Percentiles rank a stretch among this genome's conserved stretches.
Conservation (phyloP, 2,113 vertebrate genomes). For the Terrapene triunguis region DNA sequence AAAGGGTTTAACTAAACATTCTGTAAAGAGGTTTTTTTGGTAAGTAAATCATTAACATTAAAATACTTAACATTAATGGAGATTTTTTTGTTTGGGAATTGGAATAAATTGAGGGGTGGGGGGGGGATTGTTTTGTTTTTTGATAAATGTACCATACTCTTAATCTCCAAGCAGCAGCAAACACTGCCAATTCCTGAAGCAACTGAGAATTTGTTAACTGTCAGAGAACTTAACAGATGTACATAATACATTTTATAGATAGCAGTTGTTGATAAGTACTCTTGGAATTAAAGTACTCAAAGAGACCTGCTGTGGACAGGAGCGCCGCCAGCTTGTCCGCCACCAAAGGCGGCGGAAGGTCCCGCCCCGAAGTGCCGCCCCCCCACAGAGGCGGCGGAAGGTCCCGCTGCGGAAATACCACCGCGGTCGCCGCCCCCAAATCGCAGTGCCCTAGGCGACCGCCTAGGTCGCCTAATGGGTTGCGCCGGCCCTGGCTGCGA, state of each 20-base stretch:
- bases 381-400: too few species aligned
- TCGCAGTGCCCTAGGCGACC: too few species aligned
- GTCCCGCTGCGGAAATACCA: too few species aligned
- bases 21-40: background rate
- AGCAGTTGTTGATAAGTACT: slow-evolving; percentile 66
- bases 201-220: slow-evolving; percentile 60
- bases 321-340: too few species aligned
- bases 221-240: slow-evolving; percentile 64
- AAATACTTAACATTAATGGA: background rate
- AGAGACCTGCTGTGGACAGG: slow-evolving; percentile 38
- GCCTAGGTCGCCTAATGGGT: too few species aligned
- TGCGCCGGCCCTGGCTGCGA: background rate
- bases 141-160: slow-evolving; percentile 38
- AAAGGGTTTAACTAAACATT: background rate
- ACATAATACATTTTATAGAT: slow-evolving; percentile 53
- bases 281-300: slow-evolving; percentile 45
- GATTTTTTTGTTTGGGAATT: background rate
- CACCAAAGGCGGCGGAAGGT: too few species aligned
- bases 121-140: background rate
- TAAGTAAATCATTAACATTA: slow-evolving; percentile 1
- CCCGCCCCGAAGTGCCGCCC: too few species aligned
- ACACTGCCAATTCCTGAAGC: slow-evolving; percentile 38
- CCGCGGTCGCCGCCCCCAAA: too few species aligned
- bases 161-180: slow-evolving; percentile 63
- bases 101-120: background rate